Evolutionary conservation across 2,113 vertebrate genomes (phyloP).

Genomic region (Tricholaema leucomelas): DNA sequence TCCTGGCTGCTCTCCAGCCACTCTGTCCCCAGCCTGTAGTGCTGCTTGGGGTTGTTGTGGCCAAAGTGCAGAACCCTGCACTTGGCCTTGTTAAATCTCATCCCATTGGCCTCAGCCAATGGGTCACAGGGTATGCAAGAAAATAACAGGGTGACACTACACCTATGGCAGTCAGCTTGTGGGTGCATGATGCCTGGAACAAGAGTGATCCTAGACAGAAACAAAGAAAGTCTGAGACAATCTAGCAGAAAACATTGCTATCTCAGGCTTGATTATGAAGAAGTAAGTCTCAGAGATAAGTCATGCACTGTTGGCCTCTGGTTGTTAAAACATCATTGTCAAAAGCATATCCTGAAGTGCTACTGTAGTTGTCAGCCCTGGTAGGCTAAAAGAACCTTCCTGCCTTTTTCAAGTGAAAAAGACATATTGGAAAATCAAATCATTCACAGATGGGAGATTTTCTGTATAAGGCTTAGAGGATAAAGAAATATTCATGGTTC

Average conservation of each 20-base stretch:
- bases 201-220: neutral
- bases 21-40: too few relatives aligned
- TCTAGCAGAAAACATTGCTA: neutral
- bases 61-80: too few relatives aligned
- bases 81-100: too few relatives aligned
- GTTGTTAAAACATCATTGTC: neutral
- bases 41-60: too few relatives aligned
- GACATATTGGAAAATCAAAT: conserved; percentile 53
- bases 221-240: neutral
- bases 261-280: neutral
- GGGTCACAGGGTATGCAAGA: neutral
- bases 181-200: neutral
- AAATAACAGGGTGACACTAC: neutral
- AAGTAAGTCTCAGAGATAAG: conserved; percentile 19
- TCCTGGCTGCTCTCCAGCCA: too few relatives aligned
- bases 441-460: conserved; percentile 47
- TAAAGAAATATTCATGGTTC: conserved; percentile 43
- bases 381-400: conserved; percentile 2
- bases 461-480: neutral
- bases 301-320: neutral
- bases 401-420: conserved; percentile 12
- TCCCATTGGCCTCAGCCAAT: too few relatives aligned
- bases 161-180: neutral
- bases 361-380: neutral
- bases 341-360: conserved; percentile 25